Conservation (phyloP, 2,113 vertebrate genomes). For the Aspidoscelis tigris region DNA sequence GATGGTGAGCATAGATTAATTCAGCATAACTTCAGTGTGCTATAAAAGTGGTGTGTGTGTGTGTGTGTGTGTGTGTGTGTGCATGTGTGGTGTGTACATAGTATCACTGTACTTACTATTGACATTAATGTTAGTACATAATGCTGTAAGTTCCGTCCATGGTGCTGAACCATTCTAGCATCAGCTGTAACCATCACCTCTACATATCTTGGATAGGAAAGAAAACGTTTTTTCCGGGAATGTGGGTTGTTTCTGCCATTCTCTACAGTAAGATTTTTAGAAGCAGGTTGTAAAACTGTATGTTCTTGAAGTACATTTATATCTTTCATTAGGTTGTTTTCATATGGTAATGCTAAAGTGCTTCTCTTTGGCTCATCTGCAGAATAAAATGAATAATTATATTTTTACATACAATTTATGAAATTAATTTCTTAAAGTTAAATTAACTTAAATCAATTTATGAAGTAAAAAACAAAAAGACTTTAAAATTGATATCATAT, state of each 20-base stretch:
- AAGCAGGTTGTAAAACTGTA: constrained; percentile 56
- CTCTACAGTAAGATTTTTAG: constrained; percentile 58
- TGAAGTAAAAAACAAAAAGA: too few relatives aligned
- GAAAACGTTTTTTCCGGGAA: constrained; percentile 89
- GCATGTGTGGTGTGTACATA: background rate
- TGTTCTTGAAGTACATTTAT: constrained; percentile 70
- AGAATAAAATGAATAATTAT: constrained; percentile 16
- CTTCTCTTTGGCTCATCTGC: constrained; percentile 76
- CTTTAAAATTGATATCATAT: background rate
- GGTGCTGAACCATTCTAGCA: constrained; percentile 89
- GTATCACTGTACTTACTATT: constrained; percentile 90
- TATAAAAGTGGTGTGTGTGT: too few relatives aligned
- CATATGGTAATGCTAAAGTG: constrained; percentile 63
- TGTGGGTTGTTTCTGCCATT: constrained; percentile 58
- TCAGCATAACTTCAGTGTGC: background rate
- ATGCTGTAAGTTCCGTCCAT: constrained; percentile 92
- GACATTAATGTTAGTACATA: constrained; percentile 97
- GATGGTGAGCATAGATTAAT: constrained; percentile 24
- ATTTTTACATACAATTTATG: background rate
- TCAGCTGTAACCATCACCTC: constrained; percentile 98
- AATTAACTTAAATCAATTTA: background rate
- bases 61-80: background rate
- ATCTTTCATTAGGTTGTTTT: constrained; percentile 74
- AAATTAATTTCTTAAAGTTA: background rate
- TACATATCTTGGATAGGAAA: constrained; percentile 96